Evolutionary conservation across 1,140 invertebrate species (phyloP).

Genomic region (Forficula auricularia): DNA sequence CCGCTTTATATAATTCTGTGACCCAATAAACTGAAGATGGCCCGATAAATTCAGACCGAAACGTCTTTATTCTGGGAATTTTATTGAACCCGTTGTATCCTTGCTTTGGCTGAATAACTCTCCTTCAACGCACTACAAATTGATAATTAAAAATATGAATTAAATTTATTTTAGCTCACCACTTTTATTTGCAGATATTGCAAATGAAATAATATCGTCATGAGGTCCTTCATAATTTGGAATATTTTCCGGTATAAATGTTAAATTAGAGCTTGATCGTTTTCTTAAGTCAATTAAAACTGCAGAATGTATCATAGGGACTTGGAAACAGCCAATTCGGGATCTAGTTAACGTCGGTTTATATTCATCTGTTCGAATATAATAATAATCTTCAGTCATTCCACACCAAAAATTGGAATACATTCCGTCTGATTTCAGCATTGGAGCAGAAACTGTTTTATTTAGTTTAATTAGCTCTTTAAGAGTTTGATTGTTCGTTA

Average conservation of each 20-base stretch:
- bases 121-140: no score
- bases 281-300: conserved; percentile 63
- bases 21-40: no score
- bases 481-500: conserved; percentile 55
- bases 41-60: no score
- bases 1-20: no score
- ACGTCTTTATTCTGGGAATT: no score
- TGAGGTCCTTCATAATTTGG: conserved; percentile 50
- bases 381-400: conserved; percentile 77
- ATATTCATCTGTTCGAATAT: conserved; percentile 72
- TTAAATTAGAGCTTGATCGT: conserved; percentile 42
- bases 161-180: conserved; percentile 25
- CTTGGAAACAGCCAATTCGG: conserved; percentile 55
- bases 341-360: conserved; percentile 57
- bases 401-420: conserved; percentile 96
- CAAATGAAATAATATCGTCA: conserved; percentile 92
- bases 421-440: conserved; percentile 66
- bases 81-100: no score
- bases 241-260: conserved; percentile 52
- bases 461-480: conserved; percentile 46
- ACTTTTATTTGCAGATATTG: conserved; percentile 56
- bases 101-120: no score
- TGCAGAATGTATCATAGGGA: conserved; percentile 85
- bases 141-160: conserved; percentile 3
- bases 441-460: conserved; percentile 53